These are phyloP conservation scores for Nomada goodeniana DNA, from an alignment of 2,888 invertebrate genomes.

Conservation along the genomic window DNA sequence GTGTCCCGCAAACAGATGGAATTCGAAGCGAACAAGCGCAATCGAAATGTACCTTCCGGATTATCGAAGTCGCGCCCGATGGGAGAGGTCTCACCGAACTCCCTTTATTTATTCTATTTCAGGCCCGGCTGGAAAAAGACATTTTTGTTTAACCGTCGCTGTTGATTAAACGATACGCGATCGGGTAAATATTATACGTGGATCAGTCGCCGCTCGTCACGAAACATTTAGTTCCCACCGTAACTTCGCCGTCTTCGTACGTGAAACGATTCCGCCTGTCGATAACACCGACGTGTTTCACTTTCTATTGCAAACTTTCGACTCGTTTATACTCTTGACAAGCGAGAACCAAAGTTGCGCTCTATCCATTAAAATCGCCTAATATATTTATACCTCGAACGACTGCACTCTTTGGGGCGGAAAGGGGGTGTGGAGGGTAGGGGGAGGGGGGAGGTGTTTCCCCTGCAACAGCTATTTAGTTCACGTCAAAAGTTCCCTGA, in stretches of 20 bases:
- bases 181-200: not conserved
- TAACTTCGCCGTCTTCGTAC: not conserved
- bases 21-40: not conserved
- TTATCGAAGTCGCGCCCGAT: slow-evolving; percentile 5
- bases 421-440: no score
- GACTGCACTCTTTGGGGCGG: not conserved
- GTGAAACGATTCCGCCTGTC: not conserved
- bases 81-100: not conserved
- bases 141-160: no score
- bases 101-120: slow-evolving; percentile 3
- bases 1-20: not conserved
- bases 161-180: not conserved
- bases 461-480: not conserved
- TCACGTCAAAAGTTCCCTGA: not conserved
- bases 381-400: not conserved
- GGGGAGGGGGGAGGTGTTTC: no score
- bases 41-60: slow-evolving; percentile 29
- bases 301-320: not conserved
- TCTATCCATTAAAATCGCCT: not conserved
- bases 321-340: not conserved
- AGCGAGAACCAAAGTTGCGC: not conserved
- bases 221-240: not conserved
- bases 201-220: not conserved
- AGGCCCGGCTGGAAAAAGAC: no score
- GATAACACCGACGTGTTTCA: not conserved